Conservation (phyloP, 2,797 vertebrate species). For the Acipenser transmontanus region DNA sequence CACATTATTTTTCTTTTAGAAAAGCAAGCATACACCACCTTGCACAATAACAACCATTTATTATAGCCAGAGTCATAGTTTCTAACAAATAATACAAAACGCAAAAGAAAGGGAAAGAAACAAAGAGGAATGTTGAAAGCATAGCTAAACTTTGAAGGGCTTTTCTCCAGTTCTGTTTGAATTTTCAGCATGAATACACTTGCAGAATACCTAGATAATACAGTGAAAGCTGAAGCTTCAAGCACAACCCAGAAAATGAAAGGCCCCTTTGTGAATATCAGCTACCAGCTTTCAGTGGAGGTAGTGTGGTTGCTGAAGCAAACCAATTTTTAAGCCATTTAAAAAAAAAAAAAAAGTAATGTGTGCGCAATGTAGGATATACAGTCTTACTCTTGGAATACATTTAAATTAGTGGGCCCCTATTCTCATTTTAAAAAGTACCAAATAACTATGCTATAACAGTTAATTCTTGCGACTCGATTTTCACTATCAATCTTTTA, state of each 20-base stretch:
- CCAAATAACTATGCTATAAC: no score
- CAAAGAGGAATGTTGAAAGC: slow-evolving; percentile 28
- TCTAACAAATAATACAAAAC: no score
- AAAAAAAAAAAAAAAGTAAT: neutral
- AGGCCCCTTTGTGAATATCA: slow-evolving; percentile 38
- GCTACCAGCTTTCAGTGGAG: slow-evolving; percentile 27
- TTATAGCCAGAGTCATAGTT: no score
- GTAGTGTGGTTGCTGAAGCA: slow-evolving; percentile 31
- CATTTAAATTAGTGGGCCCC: no score
- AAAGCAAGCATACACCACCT: no score
- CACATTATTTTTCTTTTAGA: no score
- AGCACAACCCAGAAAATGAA: slow-evolving; percentile 41
- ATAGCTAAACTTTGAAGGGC: slow-evolving; percentile 20
- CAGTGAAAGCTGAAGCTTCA: slow-evolving; percentile 47
- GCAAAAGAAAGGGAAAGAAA: neutral
- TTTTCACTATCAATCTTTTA: no score
- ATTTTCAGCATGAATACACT: slow-evolving; percentile 44
- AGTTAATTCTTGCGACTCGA: no score
- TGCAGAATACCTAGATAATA: slow-evolving; percentile 49
- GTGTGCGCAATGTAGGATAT: neutral
- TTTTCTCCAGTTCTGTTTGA: slow-evolving; percentile 40
- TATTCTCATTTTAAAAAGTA: no score
- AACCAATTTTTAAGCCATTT: slow-evolving; percentile 13
- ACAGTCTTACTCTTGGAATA: no score
- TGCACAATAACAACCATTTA: no score